A percentile compares a stretch with the other conserved stretches of the same genome.
phyloP scores from a whole-genome alignment of 2,113 vertebrate genomes.

The Dicrurus megarhynchus region DNA sequence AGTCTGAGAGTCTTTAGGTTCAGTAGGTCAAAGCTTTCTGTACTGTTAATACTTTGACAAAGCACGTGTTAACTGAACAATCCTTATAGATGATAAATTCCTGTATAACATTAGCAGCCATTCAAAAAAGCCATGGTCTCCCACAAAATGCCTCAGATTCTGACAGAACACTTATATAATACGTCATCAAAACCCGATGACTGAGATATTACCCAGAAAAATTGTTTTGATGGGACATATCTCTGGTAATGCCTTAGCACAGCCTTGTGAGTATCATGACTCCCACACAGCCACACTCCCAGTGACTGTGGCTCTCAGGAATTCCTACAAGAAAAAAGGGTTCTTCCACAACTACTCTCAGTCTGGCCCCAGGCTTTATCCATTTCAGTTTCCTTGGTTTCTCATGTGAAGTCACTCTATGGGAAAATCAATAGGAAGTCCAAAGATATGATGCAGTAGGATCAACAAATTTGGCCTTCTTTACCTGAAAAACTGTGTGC shows the following conservation, averaged over 20 bases:
- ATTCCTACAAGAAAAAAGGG: background rate
- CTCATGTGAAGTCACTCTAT: background rate
- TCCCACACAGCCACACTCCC: background rate
- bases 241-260: background rate
- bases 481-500: background rate
- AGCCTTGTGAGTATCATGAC: background rate
- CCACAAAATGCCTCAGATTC: background rate
- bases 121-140: background rate
- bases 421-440: background rate
- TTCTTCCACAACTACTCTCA: background rate
- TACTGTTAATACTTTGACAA: background rate
- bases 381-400: background rate
- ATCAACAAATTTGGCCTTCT: background rate
- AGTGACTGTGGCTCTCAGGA: background rate
- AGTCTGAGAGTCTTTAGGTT: background rate
- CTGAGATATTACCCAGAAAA: background rate
- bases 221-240: background rate
- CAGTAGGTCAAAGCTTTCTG: background rate
- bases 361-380: background rate
- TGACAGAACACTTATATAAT: background rate
- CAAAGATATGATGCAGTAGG: background rate
- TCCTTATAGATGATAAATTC: background rate
- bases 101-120: background rate
- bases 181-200: background rate
- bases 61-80: background rate